Conservation (phyloP, 2,113 vertebrate species). For the Dicentrarchus labrax region DNA sequence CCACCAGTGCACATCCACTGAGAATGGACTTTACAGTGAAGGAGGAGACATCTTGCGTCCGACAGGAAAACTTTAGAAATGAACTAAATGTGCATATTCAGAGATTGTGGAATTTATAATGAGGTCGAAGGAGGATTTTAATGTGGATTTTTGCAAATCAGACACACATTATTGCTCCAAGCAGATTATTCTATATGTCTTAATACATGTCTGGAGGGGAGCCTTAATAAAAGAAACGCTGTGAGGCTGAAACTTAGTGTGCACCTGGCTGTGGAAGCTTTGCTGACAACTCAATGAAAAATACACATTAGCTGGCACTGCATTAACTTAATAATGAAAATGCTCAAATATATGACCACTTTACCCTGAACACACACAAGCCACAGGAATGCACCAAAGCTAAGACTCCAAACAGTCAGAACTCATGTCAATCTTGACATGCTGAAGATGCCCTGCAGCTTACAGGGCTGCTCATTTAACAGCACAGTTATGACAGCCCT, state of each 20-base stretch:
- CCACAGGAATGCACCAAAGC: background rate
- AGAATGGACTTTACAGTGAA: no score
- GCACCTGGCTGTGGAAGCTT: background rate
- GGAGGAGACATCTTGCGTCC: no score
- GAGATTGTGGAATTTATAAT: no score
- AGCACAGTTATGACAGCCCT: slow-evolving; percentile 37
- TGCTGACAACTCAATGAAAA: background rate
- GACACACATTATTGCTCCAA: no score
- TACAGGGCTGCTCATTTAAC: background rate
- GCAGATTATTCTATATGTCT: no score
- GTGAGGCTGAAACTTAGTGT: background rate
- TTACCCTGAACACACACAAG: background rate
- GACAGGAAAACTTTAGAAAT: no score
- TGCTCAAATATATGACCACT: background rate
- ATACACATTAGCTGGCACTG: background rate
- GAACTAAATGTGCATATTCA: no score
- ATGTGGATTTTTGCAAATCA: no score
- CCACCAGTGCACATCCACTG: no score
- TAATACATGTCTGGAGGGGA: no score
- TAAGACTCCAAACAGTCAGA: background rate
- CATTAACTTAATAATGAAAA: background rate
- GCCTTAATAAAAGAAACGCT: background rate
- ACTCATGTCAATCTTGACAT: background rate
- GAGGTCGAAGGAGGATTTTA: no score
- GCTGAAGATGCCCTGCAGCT: background rate